phyloP scores from a whole-genome alignment of 2,113 vertebrate genomes.

The Agapornis roseicollis region DNA sequence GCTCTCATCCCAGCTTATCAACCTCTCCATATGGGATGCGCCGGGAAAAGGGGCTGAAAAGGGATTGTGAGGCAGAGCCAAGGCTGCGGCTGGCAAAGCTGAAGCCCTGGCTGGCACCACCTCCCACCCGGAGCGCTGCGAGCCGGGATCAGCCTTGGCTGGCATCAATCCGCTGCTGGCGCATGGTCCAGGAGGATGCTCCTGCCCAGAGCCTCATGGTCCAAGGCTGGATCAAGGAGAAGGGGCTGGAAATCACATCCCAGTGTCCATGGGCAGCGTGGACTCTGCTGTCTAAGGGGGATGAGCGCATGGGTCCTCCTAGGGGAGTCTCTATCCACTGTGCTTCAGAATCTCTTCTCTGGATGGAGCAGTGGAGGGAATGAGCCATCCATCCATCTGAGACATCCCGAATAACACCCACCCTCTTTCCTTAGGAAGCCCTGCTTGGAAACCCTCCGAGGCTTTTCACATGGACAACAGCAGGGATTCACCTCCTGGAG shows the following conservation, averaged over 20 bases:
- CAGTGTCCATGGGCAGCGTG: background rate
- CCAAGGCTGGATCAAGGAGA: background rate
- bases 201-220: background rate
- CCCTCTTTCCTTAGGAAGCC: background rate
- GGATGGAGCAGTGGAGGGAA: fast-evolving
- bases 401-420: background rate
- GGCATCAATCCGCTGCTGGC: background rate
- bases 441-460: background rate
- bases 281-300: background rate
- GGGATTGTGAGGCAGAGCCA: background rate
- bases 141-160: background rate
- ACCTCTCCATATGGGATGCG: background rate
- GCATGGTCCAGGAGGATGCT: background rate
- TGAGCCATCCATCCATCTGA: fast-evolving
- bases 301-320: background rate
- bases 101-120: constrained; percentile 7
- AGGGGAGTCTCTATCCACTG: background rate
- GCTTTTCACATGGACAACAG: background rate
- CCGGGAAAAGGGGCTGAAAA: background rate
- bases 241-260: background rate
- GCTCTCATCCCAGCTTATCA: background rate
- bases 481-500: background rate
- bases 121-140: background rate
- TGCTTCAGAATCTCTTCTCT: background rate
- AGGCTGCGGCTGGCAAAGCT: background rate